A percentile compares a stretch with the other conserved stretches of the same genome.
phyloP scores from a whole-genome alignment of 2,797 vertebrate genomes.

The Anisognathus igniventris region DNA sequence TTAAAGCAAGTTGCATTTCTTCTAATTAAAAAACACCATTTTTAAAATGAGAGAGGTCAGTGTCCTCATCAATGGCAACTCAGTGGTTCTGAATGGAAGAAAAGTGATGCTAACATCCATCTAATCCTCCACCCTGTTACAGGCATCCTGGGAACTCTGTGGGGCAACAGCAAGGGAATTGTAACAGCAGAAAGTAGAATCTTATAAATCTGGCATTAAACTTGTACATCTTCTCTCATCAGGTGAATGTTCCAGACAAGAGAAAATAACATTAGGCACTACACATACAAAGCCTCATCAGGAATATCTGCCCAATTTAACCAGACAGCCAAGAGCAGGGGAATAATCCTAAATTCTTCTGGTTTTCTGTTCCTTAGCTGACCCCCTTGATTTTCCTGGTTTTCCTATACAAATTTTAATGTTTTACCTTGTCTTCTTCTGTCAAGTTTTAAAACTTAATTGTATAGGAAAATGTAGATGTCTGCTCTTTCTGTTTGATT shows the following conservation, averaged over 20 bases:
- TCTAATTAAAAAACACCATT: not conserved
- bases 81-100: not conserved
- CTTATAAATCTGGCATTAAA: not conserved
- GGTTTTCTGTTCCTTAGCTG: not conserved
- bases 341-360: not conserved
- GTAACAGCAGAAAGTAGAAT: not conserved
- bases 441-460: not conserved
- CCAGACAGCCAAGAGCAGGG: not conserved
- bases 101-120: not conserved
- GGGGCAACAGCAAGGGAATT: not conserved
- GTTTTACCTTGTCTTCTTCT: not conserved
- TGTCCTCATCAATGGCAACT: not conserved
- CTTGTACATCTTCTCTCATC: not conserved
- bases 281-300: not conserved
- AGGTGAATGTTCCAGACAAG: not conserved
- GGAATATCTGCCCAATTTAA: not conserved
- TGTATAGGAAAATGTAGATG: rapidly evolving
- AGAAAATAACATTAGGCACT: not conserved
- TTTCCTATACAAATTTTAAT: not conserved
- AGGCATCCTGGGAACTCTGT: not conserved
- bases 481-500: not conserved
- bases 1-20: not conserved
- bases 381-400: not conserved
- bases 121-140: not conserved
- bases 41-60: not conserved